Percentiles rank a stretch among this genome's conserved stretches.
Conservation (phyloP, 2,888 invertebrate species). For the Troides helena region DNA sequence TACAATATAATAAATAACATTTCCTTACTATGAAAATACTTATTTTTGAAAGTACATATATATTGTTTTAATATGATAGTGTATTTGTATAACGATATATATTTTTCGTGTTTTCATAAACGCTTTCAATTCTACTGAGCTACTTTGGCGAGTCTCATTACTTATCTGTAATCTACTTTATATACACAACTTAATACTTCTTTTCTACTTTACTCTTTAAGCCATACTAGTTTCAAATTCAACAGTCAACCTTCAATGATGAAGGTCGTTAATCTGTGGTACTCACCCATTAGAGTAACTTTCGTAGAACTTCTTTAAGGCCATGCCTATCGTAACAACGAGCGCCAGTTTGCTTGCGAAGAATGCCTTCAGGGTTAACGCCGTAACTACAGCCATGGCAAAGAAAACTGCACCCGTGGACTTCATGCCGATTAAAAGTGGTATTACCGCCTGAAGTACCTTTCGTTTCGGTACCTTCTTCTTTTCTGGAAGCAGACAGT, state of each 20-base stretch:
- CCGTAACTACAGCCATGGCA: slow-evolving; percentile 80
- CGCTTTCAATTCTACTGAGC: background rate
- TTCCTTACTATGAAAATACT: too few species aligned
- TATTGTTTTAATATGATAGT: too few species aligned
- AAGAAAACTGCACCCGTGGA: slow-evolving; percentile 83
- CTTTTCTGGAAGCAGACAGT: slow-evolving; percentile 47
- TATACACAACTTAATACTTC: background rate
- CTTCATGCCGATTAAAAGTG: slow-evolving; percentile 85
- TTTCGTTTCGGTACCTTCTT: slow-evolving; percentile 81
- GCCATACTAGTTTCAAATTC: too few species aligned
- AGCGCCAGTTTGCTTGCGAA: slow-evolving; percentile 85
- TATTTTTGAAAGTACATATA: too few species aligned
- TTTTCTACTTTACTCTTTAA: too few species aligned
- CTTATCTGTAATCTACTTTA: background rate
- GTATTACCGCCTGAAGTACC: slow-evolving; percentile 82
- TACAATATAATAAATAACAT: background rate
- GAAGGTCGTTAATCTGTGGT: background rate
- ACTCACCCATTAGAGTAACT: slow-evolving; percentile 74
- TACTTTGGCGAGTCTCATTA: background rate
- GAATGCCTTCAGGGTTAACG: slow-evolving; percentile 84
- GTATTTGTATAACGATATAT: background rate
- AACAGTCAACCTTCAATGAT: too few species aligned
- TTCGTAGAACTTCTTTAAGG: slow-evolving; percentile 82
- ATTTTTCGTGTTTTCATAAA: background rate
- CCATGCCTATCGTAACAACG: slow-evolving; percentile 81